Base-by-base conservation (phyloP, 1,140 invertebrate species). In the Zaprionus africanus region DNA sequence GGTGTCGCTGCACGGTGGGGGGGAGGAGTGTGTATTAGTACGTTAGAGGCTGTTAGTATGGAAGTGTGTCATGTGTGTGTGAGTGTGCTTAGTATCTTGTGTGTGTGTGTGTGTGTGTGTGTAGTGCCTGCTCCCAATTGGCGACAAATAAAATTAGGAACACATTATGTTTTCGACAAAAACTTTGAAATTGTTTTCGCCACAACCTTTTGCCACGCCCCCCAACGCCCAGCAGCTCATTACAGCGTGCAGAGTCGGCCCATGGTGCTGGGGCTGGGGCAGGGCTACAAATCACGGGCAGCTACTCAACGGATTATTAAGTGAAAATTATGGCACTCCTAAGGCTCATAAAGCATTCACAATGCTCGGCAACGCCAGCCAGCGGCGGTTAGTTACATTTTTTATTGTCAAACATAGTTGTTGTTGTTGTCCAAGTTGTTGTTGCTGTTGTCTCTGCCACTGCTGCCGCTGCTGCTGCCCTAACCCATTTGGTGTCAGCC, bases 241-340 rank as follows among this genome's bases (percentile, higher is more conserved):
- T 76, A 81, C 65, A 63, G 66, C 56, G 19, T 11, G 46, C 46
- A 19, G 46, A 12, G 46, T 49, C 11, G 17, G 17, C 7, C 5
- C 6, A 5, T 11, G 43, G 43, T 17, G 38, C 6, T 65, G 24
- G 60, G 59, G 62, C 51, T 38, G 31, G 57, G 66, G 22, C 57
- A 49, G 54, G 81, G 79, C 85, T 34, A 90, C 85, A 90, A 90
- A 90, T 90, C 85, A 90, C 82, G 67, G 66, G 60, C 68, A 90
- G 85, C 85, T 90, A 90, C 85, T 90, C 85, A 90, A 90, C 85
- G 85, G 85, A 90, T 90, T 90, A 90, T 90, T 90, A 90, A 90
- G 85, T 90, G 85, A 90, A 90, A 90, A 90, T 90, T 90, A 90
- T 90, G 86, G 85, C 86, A 90, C 85, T 90, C 85, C 76, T 81